Conservation (phyloP, 64 coral and sea anemone genomes). For the Hydrozoanthus tunicans region DNA sequence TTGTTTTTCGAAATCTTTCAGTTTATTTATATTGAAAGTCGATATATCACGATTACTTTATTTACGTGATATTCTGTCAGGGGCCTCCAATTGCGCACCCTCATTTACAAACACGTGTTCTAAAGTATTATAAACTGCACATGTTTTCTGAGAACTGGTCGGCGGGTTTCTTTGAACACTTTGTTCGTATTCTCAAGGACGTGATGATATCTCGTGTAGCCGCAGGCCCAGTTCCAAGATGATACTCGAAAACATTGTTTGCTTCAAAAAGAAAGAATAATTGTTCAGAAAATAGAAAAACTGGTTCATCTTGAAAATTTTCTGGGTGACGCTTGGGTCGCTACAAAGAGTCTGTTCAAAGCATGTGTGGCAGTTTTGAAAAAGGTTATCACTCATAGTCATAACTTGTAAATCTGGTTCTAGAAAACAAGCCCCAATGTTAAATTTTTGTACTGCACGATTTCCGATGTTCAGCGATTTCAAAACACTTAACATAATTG, state of each 20-base stretch:
- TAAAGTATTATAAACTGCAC: background rate
- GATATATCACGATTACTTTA: background rate
- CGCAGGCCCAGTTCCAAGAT: background rate
- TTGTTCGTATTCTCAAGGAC: background rate
- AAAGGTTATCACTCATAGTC: no score
- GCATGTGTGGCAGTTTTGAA: no score
- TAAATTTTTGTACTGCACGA: no score
- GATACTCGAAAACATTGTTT: background rate
- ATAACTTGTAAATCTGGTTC: no score
- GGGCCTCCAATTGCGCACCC: background rate
- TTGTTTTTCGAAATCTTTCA: background rate
- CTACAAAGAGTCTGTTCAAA: no score
- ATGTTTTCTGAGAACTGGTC: background rate
- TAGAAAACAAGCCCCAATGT: no score
- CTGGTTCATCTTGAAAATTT: no score
- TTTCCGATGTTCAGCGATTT: no score
- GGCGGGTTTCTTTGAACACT: background rate
- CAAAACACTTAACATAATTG: no score
- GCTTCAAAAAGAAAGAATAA: background rate
- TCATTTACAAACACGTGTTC: background rate
- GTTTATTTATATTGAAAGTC: background rate
- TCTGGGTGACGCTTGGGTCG: no score
- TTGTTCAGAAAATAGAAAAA: no score
- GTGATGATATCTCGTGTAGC: constrained; percentile 18
- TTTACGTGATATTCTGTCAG: background rate